Base-by-base conservation (phyloP, 2,888 invertebrate species). In the Scotopteryx bipunctaria region DNA sequence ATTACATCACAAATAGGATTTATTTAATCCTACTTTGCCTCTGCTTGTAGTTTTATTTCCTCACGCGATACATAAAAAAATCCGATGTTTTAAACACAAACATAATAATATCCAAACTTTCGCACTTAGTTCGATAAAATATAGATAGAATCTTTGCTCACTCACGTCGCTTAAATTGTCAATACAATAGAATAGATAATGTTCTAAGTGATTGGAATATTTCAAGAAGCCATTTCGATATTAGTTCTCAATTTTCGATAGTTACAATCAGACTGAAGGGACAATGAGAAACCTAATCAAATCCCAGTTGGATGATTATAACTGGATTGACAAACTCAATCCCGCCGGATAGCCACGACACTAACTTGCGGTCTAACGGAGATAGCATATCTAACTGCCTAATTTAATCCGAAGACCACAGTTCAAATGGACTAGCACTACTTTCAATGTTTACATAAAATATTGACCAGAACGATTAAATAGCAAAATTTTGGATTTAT, bases 351-450 rank as follows among this genome's bases (percentile, higher is more conserved):
- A 40, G 31, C 44, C 54, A 13, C 53, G 38, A 48, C 54, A 54
- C 61, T 63, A 63, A 62, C 55, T 63, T 63, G 62, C 44, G 66
- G 60, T 57, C 48, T 44, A 47, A 46, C 53, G 35, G 51, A 49
- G 59, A 62, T 62, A 59, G 58, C 59, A 59, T 54, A 50, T 54
- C 61, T 53, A 44, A 56, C 41, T 48, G 46, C 46, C 53, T 61
- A 61, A 63, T 61, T 57, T 55, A 57, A 61, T 59, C 56, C 45
- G 16, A 40, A 32, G 14, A 16, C 47, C 51, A 47, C 47, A 51
- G 25, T 31, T 44, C 13, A 32, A 5, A 19, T 11, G 3, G 32
- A 8, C 23, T 5, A 32, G 32, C 32, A 32, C 15, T 4, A 13
- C 8, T 32, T 1, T 14, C 2, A 32, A 15, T 31, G 15, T 11